A percentile compares a stretch with the other conserved stretches of the same genome.
phyloP scores from a whole-genome alignment of 2,888 invertebrate genomes.

The Dasypolia templi region DNA sequence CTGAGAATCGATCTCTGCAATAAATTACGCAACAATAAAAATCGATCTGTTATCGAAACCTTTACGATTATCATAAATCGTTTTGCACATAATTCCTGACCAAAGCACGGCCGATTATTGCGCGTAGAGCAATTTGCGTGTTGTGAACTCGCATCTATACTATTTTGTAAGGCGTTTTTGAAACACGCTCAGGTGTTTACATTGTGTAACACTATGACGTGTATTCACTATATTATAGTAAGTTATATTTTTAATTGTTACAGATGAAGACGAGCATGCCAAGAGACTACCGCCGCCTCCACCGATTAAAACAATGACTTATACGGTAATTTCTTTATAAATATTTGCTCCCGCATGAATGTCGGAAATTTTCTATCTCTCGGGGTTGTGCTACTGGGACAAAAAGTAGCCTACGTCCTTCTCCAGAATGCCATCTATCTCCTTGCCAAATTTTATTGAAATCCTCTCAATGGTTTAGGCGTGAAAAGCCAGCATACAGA shows the following conservation, averaged over 20 bases:
- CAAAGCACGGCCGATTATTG: conserved; percentile 42
- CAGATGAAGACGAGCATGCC: conserved; percentile 92
- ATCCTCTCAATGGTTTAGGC: too few relatives aligned
- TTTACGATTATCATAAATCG: conserved; percentile 58
- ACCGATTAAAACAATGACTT: conserved; percentile 94
- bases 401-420: too few relatives aligned
- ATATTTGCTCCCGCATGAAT: too few relatives aligned
- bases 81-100: conserved; percentile 31
- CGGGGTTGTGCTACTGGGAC: too few relatives aligned
- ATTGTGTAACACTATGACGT: conserved; percentile 8
- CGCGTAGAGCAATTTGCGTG: conserved; percentile 50
- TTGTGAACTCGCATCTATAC: conserved; percentile 21
- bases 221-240: conserved; percentile 24
- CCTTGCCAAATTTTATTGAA: too few relatives aligned
- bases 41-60: conserved; percentile 51
- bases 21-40: conserved; percentile 47
- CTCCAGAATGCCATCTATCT: too few relatives aligned
- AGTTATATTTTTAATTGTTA: conserved; percentile 76
- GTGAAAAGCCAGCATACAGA: too few relatives aligned
- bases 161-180: conserved; percentile 60
- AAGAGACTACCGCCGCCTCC: conserved; percentile 92
- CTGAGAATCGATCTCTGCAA: conserved; percentile 24
- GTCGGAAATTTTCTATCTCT: too few relatives aligned
- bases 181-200: neutral
- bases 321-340: conserved; percentile 91